phyloP scores from a whole-genome alignment of 2,797 vertebrate genomes.

The Lophotriccus pileatus region DNA sequence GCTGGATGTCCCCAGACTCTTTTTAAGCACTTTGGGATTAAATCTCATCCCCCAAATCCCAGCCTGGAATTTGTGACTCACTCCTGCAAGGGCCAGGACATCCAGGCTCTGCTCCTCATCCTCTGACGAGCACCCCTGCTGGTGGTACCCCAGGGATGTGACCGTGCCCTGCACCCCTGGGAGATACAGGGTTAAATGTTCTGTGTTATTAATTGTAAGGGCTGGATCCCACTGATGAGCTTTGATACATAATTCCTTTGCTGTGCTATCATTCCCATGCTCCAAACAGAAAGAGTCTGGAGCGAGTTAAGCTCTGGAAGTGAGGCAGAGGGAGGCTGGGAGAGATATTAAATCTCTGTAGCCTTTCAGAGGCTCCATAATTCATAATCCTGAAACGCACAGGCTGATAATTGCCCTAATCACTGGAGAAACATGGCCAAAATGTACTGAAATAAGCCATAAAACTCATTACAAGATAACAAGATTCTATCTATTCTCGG shows the following conservation, averaged over 20 bases:
- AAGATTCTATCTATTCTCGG: slow-evolving; percentile 77
- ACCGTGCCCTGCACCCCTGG: rapidly evolving
- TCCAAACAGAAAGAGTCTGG: background rate
- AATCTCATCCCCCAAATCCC: background rate
- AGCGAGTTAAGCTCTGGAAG: background rate
- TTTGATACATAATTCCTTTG: background rate
- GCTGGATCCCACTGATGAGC: background rate
- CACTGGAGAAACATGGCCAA: slow-evolving; percentile 75
- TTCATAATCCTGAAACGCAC: slow-evolving; percentile 75
- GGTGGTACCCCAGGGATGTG: background rate
- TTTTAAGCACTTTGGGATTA: background rate
- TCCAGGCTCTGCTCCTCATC: background rate
- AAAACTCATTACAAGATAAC: slow-evolving; percentile 81
- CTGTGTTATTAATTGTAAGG: rapidly evolving
- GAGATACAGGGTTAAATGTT: background rate
- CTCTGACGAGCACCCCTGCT: background rate
- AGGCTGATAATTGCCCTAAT: slow-evolving; percentile 77
- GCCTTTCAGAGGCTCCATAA: slow-evolving; percentile 64
- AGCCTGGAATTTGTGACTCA: background rate
- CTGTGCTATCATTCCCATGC: background rate
- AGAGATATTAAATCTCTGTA: slow-evolving; percentile 43
- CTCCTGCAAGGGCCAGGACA: background rate
- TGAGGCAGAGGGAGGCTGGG: background rate
- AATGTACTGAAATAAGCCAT: slow-evolving; percentile 78
- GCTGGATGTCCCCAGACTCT: background rate